Conservation (phyloP, 2,797 vertebrate species). For the Rhinella marina region DNA sequence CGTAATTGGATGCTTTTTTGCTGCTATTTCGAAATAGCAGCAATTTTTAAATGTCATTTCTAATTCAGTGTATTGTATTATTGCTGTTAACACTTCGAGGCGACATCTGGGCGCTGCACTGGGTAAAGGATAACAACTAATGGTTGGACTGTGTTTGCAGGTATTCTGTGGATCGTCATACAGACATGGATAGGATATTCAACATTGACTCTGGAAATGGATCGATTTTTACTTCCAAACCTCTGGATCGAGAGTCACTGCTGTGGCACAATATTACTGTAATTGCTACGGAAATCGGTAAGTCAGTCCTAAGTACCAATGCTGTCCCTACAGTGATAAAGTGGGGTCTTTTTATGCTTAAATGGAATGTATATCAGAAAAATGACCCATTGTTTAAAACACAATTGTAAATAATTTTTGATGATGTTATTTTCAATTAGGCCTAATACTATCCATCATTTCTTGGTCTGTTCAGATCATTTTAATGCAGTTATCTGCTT, state of each 20-base stretch:
- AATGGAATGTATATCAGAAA: no score
- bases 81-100: slow-evolving; percentile 7
- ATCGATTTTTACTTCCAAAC: slow-evolving; percentile 87
- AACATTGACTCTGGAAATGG: slow-evolving; percentile 91
- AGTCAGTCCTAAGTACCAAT: slow-evolving; percentile 71
- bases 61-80: slow-evolving; percentile 35
- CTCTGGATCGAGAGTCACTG: slow-evolving; percentile 88
- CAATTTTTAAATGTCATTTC: slow-evolving; percentile 49
- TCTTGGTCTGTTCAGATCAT: no score
- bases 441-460: no score
- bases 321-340: slow-evolving; percentile 56
- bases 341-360: slow-evolving; percentile 46
- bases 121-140: slow-evolving; percentile 18
- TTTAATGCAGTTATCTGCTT: no score
- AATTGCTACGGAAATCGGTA: slow-evolving; percentile 91
- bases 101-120: neutral
- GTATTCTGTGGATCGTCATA: slow-evolving; percentile 92
- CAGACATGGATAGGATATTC: slow-evolving; percentile 95
- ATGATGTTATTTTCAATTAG: no score
- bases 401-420: no score
- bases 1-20: slow-evolving; percentile 51
- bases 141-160: slow-evolving; percentile 74
- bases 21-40: slow-evolving; percentile 48
- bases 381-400: no score
- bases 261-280: slow-evolving; percentile 95